These are phyloP conservation scores for Scaptomyza flava DNA, from an alignment of 2,888 invertebrate genomes.

Conservation along the genomic window DNA sequence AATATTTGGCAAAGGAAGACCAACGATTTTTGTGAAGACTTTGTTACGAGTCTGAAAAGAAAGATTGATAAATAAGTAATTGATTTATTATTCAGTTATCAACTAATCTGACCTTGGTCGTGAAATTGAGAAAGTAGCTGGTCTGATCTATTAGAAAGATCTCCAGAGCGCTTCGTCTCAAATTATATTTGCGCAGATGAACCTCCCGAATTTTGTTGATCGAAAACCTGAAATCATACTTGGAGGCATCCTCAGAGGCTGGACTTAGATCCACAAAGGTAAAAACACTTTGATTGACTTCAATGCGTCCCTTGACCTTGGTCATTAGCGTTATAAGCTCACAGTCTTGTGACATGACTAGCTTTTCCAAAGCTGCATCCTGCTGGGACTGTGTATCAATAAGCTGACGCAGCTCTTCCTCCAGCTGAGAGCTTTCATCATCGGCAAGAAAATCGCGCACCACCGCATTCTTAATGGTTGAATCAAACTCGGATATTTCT, in stretches of 20 bases:
- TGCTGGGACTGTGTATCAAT: conserved; percentile 84
- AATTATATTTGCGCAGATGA: conserved; percentile 87
- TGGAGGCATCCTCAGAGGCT: conserved; percentile 85
- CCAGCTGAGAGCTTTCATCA: conserved; percentile 84
- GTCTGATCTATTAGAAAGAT: conserved; percentile 88
- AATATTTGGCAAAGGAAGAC: conserved; percentile 87
- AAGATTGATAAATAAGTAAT: neutral
- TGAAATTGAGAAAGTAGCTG: conserved; percentile 88
- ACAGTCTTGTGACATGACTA: conserved; percentile 87
- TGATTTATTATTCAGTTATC: neutral
- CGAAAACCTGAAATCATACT: conserved; percentile 86
- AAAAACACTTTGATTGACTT: conserved; percentile 87
- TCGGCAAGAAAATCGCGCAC: conserved; percentile 84
- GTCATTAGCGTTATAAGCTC: conserved; percentile 87
- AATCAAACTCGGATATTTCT: conserved; percentile 83
- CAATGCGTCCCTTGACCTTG: conserved; percentile 87
- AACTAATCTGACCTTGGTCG: conserved; percentile 85
- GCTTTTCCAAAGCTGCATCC: conserved; percentile 86
- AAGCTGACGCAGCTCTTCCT: conserved; percentile 85
- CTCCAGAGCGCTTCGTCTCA: conserved; percentile 87
- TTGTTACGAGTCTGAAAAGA: conserved; percentile 86
- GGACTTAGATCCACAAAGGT: conserved; percentile 87
- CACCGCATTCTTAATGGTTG: conserved; percentile 84
- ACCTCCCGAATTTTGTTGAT: conserved; percentile 87
- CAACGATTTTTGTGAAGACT: conserved; percentile 87